These are phyloP conservation scores for Hormiphora californensis DNA, from an alignment of 37 sponge, comb jelly and placozoan genomes.

Conservation along the genomic window DNA sequence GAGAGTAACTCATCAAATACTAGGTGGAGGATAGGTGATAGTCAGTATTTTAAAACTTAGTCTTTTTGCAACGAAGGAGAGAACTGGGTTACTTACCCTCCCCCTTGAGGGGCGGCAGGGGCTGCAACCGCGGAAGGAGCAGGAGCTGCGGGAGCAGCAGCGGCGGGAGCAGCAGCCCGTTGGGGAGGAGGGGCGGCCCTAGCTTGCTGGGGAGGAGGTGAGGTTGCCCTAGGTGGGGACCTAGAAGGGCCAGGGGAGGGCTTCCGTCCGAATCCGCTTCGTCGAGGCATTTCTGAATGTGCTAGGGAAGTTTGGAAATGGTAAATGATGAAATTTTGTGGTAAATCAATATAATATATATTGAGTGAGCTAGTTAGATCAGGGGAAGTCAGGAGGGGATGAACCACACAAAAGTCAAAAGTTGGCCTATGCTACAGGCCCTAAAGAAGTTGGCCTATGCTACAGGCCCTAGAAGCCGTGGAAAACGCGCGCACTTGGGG, in stretches of 20 bases:
- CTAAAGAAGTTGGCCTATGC: no score
- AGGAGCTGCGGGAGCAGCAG: slow-evolving; percentile 12
- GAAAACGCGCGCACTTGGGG: no score
- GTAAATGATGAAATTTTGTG: no score
- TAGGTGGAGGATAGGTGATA: not conserved
- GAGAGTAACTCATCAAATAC: not conserved
- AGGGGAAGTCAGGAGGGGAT: no score
- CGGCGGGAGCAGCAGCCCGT: slow-evolving; percentile 4
- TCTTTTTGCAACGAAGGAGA: not conserved
- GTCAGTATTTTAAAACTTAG: not conserved
- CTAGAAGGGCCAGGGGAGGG: slow-evolving; percentile 38
- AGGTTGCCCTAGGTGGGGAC: not conserved
- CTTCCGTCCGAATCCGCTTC: slow-evolving; percentile 21
- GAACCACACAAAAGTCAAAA: no score
- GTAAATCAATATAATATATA: no score
- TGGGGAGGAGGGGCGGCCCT: not conserved
- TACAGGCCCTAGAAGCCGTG: no score
- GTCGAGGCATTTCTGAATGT: slow-evolving; percentile 27
- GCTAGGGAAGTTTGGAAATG: no score
- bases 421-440: no score
- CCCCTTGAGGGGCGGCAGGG: slow-evolving; percentile 29
- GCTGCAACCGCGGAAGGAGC: not conserved
- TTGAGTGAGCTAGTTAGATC: no score
- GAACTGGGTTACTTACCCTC: slow-evolving; percentile 31
- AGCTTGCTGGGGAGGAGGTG: not conserved